A percentile compares a stretch with the other conserved stretches of the same genome.
Conservation (phyloP, 2,113 vertebrate genomes). For the Python bivittatus region DNA sequence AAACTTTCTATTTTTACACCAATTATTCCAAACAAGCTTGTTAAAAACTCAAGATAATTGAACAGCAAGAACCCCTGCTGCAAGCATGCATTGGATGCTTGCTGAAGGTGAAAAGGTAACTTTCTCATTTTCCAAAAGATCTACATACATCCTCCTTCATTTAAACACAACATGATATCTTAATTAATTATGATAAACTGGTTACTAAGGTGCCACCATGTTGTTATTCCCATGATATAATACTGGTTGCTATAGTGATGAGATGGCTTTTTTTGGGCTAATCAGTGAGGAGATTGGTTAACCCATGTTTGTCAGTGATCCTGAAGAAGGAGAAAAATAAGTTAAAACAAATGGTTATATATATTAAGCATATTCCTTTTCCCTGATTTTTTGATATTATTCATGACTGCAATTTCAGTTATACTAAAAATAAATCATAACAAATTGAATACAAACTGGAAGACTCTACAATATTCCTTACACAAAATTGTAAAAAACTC, state of each 20-base stretch:
- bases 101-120: conserved; percentile 39
- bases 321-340: conserved; percentile 58
- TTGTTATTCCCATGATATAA: conserved; percentile 79
- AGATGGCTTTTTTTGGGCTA: conserved; percentile 75
- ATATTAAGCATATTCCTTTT: conserved; percentile 39
- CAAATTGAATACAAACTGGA: conserved; percentile 23
- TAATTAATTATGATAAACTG: conserved; percentile 81
- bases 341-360: conserved; percentile 46
- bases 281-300: conserved; percentile 75
- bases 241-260: conserved; percentile 81
- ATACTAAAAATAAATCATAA: conserved; percentile 25
- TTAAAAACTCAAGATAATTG: conserved; percentile 29
- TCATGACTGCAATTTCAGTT: conserved; percentile 24
- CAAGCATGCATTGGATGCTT: conserved; percentile 35
- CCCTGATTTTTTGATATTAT: conserved; percentile 19
- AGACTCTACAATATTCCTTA: background rate
- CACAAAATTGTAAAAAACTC: background rate
- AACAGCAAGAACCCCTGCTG: conserved; percentile 44
- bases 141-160: conserved; percentile 62
- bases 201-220: conserved; percentile 77
- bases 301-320: conserved; percentile 68
- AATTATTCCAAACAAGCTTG: conserved; percentile 53
- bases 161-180: conserved; percentile 77
- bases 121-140: conserved; percentile 61
- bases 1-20: conserved; percentile 37